A percentile compares a stretch with the other conserved stretches of the same genome.
Evolutionary conservation across 2,113 vertebrate species (phyloP).

Genomic region (Gulo gulo): DNA sequence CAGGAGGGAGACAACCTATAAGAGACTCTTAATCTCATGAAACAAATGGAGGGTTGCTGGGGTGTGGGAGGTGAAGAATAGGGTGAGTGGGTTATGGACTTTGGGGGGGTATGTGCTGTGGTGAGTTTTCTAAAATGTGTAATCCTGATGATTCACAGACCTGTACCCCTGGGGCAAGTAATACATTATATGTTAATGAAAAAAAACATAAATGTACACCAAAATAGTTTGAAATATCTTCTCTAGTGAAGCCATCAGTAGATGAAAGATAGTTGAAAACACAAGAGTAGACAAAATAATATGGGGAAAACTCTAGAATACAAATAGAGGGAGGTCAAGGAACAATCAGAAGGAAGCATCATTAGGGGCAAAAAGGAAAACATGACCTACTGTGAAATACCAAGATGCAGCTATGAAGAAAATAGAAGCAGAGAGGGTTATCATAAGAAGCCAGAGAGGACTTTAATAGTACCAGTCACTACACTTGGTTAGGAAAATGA

Average conservation of each 20-base stretch:
- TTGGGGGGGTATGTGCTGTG: too few relatives aligned
- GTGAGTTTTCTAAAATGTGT: too few relatives aligned
- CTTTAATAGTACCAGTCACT: neutral
- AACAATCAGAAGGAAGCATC: neutral
- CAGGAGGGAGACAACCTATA: too few relatives aligned
- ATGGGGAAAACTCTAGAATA: neutral
- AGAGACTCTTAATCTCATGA: too few relatives aligned
- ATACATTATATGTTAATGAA: too few relatives aligned
- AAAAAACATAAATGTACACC: neutral
- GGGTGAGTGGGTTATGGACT: too few relatives aligned
- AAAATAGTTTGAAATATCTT: neutral
- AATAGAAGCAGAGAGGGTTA: neutral
- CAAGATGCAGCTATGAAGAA: neutral
- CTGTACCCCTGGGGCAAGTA: too few relatives aligned
- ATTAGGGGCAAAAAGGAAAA: neutral
- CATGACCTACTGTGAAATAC: neutral
- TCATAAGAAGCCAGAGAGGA: neutral
- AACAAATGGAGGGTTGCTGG: too few relatives aligned
- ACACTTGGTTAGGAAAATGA: neutral
- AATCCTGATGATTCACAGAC: too few relatives aligned
- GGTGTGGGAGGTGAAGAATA: too few relatives aligned
- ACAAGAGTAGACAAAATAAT: neutral
- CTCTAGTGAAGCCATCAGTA: neutral
- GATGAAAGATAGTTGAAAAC: neutral
- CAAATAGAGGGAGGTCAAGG: neutral